phyloP scores from a whole-genome alignment of 2,888 invertebrate genomes.

The Orthosia cruda region DNA sequence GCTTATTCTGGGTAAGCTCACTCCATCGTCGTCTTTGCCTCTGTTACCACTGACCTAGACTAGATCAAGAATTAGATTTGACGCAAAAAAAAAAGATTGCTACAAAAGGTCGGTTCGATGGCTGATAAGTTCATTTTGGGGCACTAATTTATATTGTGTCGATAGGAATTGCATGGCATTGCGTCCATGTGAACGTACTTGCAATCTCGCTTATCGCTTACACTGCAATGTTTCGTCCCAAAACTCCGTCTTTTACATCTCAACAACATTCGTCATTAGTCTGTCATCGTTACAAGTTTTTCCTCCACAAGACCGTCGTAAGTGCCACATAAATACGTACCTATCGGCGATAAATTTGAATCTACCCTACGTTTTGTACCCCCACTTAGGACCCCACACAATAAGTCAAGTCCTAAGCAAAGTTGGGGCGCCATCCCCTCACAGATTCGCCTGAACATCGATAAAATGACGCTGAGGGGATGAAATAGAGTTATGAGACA shows the following conservation, averaged over 20 bases:
- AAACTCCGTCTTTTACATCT: background rate
- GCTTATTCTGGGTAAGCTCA: too few species aligned
- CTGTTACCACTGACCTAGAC: too few species aligned
- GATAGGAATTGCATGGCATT: too few species aligned
- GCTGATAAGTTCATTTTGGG: too few species aligned
- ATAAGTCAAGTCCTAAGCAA: slow-evolving; percentile 85
- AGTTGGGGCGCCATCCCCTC: slow-evolving; percentile 73
- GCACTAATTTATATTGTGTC: too few species aligned
- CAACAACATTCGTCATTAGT: slow-evolving; percentile 50
- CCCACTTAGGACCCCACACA: slow-evolving; percentile 76
- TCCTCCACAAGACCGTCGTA: slow-evolving; percentile 67
- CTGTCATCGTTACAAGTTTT: slow-evolving; percentile 62
- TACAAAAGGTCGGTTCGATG: too few species aligned
- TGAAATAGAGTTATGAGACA: slow-evolving; percentile 62
- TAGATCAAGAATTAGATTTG: too few species aligned
- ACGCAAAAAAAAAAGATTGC: too few species aligned
- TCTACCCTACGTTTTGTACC: slow-evolving; percentile 81
- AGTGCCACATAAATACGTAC: slow-evolving; percentile 83
- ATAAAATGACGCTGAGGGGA: slow-evolving; percentile 51
- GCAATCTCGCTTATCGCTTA: too few species aligned
- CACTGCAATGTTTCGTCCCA: background rate
- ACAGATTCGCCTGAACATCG: slow-evolving; percentile 44
- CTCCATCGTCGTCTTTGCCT: too few species aligned
- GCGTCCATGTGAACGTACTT: too few species aligned
- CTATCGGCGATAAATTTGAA: slow-evolving; percentile 83